Evolutionary conservation across 2,888 invertebrate genomes (phyloP).

Genomic region (Trachelus troglodyta): DNA sequence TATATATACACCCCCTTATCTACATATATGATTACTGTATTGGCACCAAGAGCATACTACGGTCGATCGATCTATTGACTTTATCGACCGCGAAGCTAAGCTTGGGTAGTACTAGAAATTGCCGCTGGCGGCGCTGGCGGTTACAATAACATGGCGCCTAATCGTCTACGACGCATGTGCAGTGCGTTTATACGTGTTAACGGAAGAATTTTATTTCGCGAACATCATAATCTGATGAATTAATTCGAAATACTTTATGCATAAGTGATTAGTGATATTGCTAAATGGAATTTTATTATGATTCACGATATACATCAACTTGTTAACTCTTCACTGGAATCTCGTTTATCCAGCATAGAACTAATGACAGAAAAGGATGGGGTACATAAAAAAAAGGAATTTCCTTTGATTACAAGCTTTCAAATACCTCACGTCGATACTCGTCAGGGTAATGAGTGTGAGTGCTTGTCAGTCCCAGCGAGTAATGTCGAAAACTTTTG

Average conservation of each 20-base stretch:
- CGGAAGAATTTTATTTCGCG: not conserved
- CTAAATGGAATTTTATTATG: not conserved
- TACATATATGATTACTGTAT: constrained; percentile 12
- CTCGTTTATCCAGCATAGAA: not conserved
- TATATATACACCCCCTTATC: constrained; percentile 15
- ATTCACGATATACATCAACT: not conserved
- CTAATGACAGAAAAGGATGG: too few species aligned
- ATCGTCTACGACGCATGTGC: not conserved
- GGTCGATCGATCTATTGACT: not conserved
- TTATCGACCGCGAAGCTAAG: not conserved
- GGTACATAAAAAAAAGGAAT: not conserved
- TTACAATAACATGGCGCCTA: not conserved
- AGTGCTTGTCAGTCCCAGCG: not conserved
- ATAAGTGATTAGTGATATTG: not conserved
- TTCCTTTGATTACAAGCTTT: not conserved
- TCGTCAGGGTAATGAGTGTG: not conserved
- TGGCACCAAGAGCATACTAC: not conserved
- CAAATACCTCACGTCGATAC: not conserved
- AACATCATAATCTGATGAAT: not conserved
- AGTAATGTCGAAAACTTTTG: not conserved
- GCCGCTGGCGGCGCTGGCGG: too few species aligned
- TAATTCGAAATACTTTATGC: not conserved
- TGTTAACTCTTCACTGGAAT: not conserved
- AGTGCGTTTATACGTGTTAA: not conserved
- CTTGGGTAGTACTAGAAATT: not conserved